These are phyloP conservation scores for Lycaon pictus DNA, from an alignment of 2,113 vertebrate species.

Conservation along the genomic window DNA sequence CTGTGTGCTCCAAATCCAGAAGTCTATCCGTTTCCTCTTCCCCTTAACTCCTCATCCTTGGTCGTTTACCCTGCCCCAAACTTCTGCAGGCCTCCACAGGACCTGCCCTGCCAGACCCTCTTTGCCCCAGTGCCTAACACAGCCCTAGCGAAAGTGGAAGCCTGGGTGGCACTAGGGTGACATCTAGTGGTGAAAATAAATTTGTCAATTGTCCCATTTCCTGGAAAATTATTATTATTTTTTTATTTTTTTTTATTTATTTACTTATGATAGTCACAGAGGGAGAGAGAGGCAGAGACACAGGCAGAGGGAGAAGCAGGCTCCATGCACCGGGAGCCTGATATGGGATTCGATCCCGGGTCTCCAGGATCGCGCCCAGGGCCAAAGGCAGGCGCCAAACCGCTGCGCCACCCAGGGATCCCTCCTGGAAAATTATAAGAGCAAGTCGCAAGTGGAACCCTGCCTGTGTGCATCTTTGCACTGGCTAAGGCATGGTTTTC, in stretches of 20 bases:
- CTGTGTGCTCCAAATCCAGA: not conserved
- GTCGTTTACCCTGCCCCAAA: too few species aligned
- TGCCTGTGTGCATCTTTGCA: not conserved
- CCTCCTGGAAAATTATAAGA: not conserved
- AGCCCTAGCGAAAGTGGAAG: too few species aligned
- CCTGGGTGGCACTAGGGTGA: not conserved
- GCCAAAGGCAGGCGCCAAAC: too few species aligned
- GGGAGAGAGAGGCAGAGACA: too few species aligned
- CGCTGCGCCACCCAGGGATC: too few species aligned
- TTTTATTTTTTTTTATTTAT: too few species aligned
- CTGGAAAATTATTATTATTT: not conserved
- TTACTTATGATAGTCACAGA: too few species aligned
- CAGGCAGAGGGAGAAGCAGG: too few species aligned
- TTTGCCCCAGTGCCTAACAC: accelerated
- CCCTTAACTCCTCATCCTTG: not conserved
- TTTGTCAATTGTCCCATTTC: not conserved
- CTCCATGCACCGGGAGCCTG: too few species aligned
- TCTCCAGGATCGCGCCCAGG: too few species aligned
- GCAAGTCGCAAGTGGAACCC: not conserved
- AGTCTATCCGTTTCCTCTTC: not conserved
- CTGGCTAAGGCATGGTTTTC: not conserved
- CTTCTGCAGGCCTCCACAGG: accelerated
- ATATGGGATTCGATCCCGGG: too few species aligned
- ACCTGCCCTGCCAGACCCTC: accelerated
- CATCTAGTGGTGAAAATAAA: slow-evolving; percentile 54